Base-by-base conservation (phyloP, 2,888 invertebrate genomes). In the Heliothis peltigera region DNA sequence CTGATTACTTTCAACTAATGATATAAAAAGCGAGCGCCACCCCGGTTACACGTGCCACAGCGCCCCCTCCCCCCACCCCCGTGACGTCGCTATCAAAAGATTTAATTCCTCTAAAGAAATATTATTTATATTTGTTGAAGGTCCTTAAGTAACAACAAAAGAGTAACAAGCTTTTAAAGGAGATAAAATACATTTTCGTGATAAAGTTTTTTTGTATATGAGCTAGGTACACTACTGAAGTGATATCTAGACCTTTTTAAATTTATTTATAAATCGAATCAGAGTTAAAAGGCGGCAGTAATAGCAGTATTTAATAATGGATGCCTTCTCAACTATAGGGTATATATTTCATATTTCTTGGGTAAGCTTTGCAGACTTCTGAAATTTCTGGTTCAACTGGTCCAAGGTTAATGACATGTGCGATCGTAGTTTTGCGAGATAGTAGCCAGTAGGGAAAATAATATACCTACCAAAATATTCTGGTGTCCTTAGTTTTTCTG, bases 101-200 rank as follows among this genome's bases (percentile, higher is more conserved):
- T 77, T 73, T 67, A 63, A 77, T 70, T 64, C 53, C 61, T 64
- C 18, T 68, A 44, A 57, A 64, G 53, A 57, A 70, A 77, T 64
- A 67, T 66, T 59, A 56, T 53, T 65, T 60, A 0, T 62, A 43
- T 61, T 60, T 54, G 39, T 47, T 43, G 7, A 46, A 56, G 25
- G 22, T 15, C 39, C 22, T 21, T 22, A 7, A 35, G 6, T 44
- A 52, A 17, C 46, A 32, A 66, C 51, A 60, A 62, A 35, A 15
- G 22, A 21, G n/a, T 47, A 55, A 62, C 28, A 54, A 46, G 58
- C 54, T 59, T 70, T 61, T 18, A 18, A 5, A 32, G 3, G 6
- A 12, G n/a, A 17, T 4, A 39, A 39, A 39, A 39, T 39, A 39
- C 15, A 39, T 32, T 32, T 12, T 32, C 32, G 32, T 32, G 32